phyloP scores from a whole-genome alignment of 2,797 vertebrate species.

The Heliangelus exortis region DNA sequence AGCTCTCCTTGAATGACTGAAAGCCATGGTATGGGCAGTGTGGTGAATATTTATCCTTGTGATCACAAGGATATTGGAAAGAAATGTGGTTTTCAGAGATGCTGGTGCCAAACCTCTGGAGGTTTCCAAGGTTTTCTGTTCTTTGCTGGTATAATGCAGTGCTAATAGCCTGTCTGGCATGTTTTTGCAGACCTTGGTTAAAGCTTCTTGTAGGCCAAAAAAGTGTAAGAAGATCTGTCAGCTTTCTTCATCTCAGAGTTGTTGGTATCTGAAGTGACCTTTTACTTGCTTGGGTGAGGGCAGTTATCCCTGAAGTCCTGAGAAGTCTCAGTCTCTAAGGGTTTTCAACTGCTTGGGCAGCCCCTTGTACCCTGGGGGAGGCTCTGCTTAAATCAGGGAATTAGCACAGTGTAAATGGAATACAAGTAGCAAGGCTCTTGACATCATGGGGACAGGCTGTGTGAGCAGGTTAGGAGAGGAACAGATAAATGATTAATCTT shows the following conservation, averaged over 20 bases:
- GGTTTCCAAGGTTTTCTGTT: not conserved
- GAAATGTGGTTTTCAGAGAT: not conserved
- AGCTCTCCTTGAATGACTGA: not conserved
- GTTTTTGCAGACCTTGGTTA: not conserved
- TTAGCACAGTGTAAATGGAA: not conserved
- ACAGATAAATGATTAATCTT: conserved; percentile 2
- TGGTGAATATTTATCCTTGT: not conserved
- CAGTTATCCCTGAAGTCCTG: not conserved
- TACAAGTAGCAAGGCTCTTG: not conserved
- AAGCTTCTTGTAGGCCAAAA: not conserved
- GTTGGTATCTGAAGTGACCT: not conserved
- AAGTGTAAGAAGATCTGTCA: not conserved
- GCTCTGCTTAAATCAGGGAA: not conserved
- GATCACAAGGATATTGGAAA: not conserved
- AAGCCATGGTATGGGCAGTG: not conserved
- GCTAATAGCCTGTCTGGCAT: not conserved
- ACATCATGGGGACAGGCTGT: not conserved
- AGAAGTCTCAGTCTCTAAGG: not conserved
- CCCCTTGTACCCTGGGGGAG: not conserved
- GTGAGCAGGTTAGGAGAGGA: not conserved
- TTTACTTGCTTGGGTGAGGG: not conserved
- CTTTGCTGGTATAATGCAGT: not conserved
- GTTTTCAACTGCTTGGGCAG: not conserved
- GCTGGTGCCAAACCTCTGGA: not conserved
- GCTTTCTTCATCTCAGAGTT: not conserved